Base-by-base conservation (phyloP, 2,113 vertebrate species). In the Zootoca vivipara region DNA sequence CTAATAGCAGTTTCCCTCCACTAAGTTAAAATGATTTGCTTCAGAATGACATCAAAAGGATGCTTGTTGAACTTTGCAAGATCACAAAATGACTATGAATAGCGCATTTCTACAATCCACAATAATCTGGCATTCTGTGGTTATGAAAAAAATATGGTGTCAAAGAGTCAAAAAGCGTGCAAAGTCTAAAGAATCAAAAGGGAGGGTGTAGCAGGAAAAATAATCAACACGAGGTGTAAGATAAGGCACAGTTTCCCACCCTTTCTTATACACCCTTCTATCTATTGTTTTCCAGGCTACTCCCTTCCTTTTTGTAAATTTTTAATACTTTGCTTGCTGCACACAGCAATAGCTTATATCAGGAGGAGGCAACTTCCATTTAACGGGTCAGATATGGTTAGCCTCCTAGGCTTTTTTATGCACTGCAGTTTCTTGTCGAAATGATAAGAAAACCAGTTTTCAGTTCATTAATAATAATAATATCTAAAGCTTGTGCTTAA, bases 121-220 rank as follows among this genome's bases (percentile, higher is more conserved):
- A 42, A 22, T 85, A 67, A 16, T 75, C 64, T 85, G 85, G 2
- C 42, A 58, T 33, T 78, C 79, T 70, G 46, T 9, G 30, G 5
- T 40, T 89, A n/a, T 30, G 22, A 83, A 83, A 77, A 83, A 67
- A 83, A 67, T 40, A 46, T 33, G 12, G n/a, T 65, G 80, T 88
- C 87, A 88, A 82, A 88, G 33, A 83, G 80, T 88, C 56, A 92
- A 92, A 93, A 84, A 33, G 4, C 89, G 77, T 9, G 78, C 73
- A 89, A 65, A 20, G 56, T 46, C 90, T 0, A 0, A 22, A 16
- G 74, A 92, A 90, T 75, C 40, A 87, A 62, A 93, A 85, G 72
- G 46, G 85, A 85, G 62, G 9, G 72, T 4, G 26, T 9, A 88
- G 70, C 33, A 92, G 70, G 78, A 93, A 93, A 92, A 80, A 62